Evolutionary conservation across 2,797 vertebrate genomes (phyloP).

Genomic region (Siniperca obscura): DNA sequence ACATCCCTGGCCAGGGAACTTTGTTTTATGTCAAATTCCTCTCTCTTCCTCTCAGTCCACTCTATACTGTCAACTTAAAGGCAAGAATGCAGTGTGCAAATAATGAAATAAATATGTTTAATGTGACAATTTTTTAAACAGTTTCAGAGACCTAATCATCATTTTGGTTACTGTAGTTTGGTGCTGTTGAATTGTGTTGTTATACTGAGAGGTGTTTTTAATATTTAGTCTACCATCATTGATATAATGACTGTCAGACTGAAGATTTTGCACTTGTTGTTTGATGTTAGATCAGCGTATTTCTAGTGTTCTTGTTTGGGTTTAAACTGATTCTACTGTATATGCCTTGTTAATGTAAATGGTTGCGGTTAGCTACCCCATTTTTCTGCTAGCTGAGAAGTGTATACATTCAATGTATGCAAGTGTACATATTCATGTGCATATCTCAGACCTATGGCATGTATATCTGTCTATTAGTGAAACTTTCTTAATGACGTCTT

Average conservation of each 20-base stretch:
- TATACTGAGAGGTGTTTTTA: neutral
- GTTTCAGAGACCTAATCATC: neutral
- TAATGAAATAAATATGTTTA: neutral
- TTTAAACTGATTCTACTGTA: neutral
- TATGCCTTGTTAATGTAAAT: neutral
- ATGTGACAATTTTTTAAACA: neutral
- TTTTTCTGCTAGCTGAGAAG: neutral
- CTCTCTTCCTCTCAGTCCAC: neutral
- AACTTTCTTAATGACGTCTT: slow-evolving; percentile 17
- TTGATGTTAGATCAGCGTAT: neutral
- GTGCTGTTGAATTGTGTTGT: neutral
- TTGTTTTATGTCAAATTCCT: neutral
- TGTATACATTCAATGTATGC: neutral
- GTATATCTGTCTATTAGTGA: neutral
- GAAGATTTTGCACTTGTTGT: neutral
- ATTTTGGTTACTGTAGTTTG: neutral
- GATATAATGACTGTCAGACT: neutral
- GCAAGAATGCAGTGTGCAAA: neutral
- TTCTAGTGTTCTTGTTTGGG: neutral
- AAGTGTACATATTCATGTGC: neutral
- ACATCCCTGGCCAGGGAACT: neutral
- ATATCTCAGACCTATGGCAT: neutral
- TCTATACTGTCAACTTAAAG: neutral
- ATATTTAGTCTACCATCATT: neutral
- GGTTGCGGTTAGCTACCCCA: neutral